Evolutionary conservation across 2,797 vertebrate species (phyloP).

Genomic region (Acipenser oxyrinchus): DNA sequence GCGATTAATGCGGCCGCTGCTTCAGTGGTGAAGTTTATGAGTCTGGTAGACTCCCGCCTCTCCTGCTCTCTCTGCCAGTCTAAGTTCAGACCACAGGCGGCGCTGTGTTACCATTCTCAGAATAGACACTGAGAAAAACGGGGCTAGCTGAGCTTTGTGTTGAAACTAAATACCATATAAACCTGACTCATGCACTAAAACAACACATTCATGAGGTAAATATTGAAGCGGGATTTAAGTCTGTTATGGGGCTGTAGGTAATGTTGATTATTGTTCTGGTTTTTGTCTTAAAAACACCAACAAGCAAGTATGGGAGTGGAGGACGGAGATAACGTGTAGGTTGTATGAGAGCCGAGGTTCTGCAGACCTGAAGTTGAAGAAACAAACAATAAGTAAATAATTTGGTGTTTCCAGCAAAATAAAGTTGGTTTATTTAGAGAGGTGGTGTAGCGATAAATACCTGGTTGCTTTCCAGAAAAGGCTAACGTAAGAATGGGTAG

Average conservation of each 20-base stretch:
- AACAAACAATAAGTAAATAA: constrained; percentile 57
- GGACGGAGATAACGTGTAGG: constrained; percentile 50
- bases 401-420: constrained; percentile 34
- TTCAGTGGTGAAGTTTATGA: no score
- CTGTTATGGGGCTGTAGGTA: no score
- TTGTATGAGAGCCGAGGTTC: constrained; percentile 45
- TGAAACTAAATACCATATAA: constrained; percentile 63
- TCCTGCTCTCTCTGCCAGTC: constrained; percentile 35
- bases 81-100: constrained; percentile 41
- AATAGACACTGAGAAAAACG: constrained; percentile 21
- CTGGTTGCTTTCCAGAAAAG: background rate
- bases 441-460: background rate
- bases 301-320: constrained; percentile 26
- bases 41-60: constrained; percentile 39
- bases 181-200: constrained; percentile 71
- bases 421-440: constrained; percentile 48
- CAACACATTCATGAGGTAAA: constrained; percentile 66
- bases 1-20: no score
- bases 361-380: constrained; percentile 47
- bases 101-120: constrained; percentile 44
- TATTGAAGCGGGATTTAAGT: constrained; percentile 25
- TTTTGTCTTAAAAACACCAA: constrained; percentile 35
- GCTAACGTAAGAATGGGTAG: background rate
- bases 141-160: constrained; percentile 64
- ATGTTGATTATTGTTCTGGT: constrained; percentile 9